Conservation (phyloP, 2,797 vertebrate genomes). For the Echiichthys vipera region DNA sequence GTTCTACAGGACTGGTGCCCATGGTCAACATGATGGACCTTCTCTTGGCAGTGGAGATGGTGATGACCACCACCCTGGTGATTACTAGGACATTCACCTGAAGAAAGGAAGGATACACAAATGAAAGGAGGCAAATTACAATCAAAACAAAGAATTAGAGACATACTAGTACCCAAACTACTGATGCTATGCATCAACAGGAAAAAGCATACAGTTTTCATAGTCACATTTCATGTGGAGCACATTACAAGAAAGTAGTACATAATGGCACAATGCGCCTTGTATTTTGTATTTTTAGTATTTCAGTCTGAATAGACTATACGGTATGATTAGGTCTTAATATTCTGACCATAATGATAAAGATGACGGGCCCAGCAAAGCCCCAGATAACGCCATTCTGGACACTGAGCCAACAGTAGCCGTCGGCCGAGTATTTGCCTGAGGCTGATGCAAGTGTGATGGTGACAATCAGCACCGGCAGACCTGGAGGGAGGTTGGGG, state of each 20-base stretch:
- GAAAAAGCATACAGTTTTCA: background rate
- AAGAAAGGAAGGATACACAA: background rate
- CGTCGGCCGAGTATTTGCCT: slow-evolving; percentile 83
- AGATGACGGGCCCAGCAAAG: slow-evolving; percentile 88
- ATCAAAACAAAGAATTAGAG: too few species aligned
- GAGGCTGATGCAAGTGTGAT: slow-evolving; percentile 86
- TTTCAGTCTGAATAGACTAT: background rate
- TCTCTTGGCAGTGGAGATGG: slow-evolving; percentile 85
- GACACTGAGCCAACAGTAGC: slow-evolving; percentile 88
- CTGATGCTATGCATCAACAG: background rate
- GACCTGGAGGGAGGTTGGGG: slow-evolving; percentile 71
- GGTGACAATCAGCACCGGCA: slow-evolving; percentile 86
- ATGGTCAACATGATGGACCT: slow-evolving; percentile 85
- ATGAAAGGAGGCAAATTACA: background rate
- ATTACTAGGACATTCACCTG: slow-evolving; percentile 87
- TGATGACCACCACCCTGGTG: slow-evolving; percentile 85
- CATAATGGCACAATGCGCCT: background rate
- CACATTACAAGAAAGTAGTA: background rate
- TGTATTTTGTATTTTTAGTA: slow-evolving; percentile 2
- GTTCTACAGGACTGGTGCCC: slow-evolving; percentile 79
- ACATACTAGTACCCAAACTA: too few species aligned
- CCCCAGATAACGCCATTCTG: slow-evolving; percentile 88
- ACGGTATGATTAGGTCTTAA: background rate
- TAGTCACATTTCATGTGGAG: background rate
- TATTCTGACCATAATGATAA: slow-evolving; percentile 86